phyloP scores from a whole-genome alignment of 2,113 vertebrate species.

The Pholis gunnellus region DNA sequence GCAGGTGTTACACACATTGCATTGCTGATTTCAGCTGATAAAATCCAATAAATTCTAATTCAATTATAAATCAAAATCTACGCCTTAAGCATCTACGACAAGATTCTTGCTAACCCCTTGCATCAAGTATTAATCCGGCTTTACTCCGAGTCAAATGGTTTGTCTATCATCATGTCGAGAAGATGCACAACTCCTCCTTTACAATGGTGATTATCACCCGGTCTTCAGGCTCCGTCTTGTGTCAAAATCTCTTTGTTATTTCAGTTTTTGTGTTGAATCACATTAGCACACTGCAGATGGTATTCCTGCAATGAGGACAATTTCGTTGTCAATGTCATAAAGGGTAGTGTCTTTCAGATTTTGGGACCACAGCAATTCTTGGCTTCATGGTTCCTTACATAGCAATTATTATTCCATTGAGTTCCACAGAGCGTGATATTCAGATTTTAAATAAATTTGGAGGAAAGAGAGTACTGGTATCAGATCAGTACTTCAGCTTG shows the following conservation, averaged over 20 bases:
- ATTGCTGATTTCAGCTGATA: not conserved
- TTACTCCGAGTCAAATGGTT: not conserved
- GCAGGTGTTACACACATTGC: constrained; percentile 16
- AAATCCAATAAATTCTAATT: not conserved
- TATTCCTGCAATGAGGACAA: not conserved
- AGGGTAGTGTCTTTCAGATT: not conserved
- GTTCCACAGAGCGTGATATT: not conserved
- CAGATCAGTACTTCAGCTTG: not conserved
- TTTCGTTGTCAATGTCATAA: not conserved
- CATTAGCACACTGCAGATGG: not conserved
- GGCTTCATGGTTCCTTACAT: not conserved
- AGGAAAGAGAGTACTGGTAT: not conserved
- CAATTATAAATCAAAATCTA: not conserved
- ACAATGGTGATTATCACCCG: not conserved
- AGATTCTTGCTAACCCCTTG: not conserved
- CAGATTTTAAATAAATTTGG: not conserved
- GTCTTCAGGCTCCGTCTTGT: not conserved
- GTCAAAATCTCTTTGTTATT: not conserved
- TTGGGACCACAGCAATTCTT: not conserved
- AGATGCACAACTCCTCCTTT: not conserved
- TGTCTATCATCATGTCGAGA: not conserved
- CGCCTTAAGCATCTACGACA: not conserved
- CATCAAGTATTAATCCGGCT: not conserved
- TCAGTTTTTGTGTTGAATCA: constrained; percentile 4
- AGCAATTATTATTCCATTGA: not conserved